Evolutionary conservation across 1,140 invertebrate species (phyloP).

Genomic region (Danaus melanippus): DNA sequence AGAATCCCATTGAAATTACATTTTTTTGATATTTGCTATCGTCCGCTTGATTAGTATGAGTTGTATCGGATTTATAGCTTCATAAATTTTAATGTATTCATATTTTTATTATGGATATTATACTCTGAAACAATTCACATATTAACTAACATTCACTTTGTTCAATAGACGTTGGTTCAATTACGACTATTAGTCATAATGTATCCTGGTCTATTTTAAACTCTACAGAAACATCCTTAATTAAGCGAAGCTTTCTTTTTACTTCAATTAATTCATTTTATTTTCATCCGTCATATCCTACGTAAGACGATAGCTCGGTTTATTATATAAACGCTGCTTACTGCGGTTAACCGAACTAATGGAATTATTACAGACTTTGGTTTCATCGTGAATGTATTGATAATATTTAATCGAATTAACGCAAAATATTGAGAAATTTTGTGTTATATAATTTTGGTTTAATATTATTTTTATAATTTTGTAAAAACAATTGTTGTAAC

Average conservation of each 20-base stretch:
- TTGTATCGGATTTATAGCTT: conserved; percentile 10
- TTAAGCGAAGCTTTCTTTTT: conserved; percentile 15
- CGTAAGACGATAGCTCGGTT: conserved; percentile 1
- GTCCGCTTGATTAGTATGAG: conserved; percentile 15
- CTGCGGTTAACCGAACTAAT: conserved; percentile 19
- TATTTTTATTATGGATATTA: too few species aligned
- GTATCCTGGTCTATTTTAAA: conserved; percentile 10
- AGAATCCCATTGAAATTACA: conserved; percentile 47
- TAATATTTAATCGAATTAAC: too few species aligned
- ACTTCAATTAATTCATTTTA: conserved; percentile 13
- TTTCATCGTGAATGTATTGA: conserved; percentile 11
- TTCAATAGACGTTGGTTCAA: background rate
- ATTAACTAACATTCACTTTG: conserved; percentile 2
- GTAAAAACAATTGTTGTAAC: background rate
- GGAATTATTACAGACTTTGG: conserved; percentile 15
- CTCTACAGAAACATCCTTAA: conserved; percentile 4
- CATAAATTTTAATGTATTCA: background rate
- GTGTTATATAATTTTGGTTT: too few species aligned
- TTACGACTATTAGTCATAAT: conserved; percentile 12
- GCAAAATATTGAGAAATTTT: too few species aligned
- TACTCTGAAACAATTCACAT: conserved; percentile 4
- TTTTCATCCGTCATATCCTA: conserved; percentile 10
- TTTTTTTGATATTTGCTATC: conserved; percentile 30
- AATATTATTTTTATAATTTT: too few species aligned
- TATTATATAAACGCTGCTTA: conserved; percentile 10